phyloP scores from a whole-genome alignment of 92 coral and sea anemone genomes.

The Porites evermanni region DNA sequence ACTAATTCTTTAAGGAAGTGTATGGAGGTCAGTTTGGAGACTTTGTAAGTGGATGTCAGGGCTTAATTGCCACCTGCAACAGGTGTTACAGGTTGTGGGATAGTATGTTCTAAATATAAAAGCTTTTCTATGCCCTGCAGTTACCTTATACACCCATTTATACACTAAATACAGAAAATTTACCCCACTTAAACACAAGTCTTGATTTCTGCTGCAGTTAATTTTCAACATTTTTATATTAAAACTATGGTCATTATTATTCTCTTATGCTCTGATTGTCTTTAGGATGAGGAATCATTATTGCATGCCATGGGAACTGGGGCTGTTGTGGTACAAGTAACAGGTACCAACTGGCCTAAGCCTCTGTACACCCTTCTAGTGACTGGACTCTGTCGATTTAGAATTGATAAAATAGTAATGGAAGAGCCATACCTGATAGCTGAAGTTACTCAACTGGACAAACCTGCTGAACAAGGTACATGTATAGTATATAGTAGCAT shows the following conservation, averaged over 20 bases:
- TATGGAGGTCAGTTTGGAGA: no score
- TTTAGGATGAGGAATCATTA: slow-evolving; percentile 70
- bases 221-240: no score
- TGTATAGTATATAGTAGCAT: background rate
- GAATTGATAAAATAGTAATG: slow-evolving; percentile 76
- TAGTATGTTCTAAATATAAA: no score
- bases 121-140: no score
- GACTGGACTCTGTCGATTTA: slow-evolving; percentile 86
- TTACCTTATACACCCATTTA: no score
- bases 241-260: no score
- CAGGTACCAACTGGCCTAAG: slow-evolving; percentile 96
- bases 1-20: no score
- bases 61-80: background rate
- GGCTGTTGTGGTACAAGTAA: slow-evolving; percentile 88
- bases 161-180: no score
- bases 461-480: slow-evolving; percentile 78
- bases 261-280: background rate
- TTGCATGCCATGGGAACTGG: slow-evolving; percentile 80
- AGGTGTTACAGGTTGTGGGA: background rate
- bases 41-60: no score
- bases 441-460: slow-evolving; percentile 75
- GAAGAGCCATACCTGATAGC: slow-evolving; percentile 73
- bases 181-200: no score
- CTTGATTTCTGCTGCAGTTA: no score
- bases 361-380: slow-evolving; percentile 89